Base-by-base conservation (phyloP, 2,888 invertebrate species). In the Dynastes tityus region DNA sequence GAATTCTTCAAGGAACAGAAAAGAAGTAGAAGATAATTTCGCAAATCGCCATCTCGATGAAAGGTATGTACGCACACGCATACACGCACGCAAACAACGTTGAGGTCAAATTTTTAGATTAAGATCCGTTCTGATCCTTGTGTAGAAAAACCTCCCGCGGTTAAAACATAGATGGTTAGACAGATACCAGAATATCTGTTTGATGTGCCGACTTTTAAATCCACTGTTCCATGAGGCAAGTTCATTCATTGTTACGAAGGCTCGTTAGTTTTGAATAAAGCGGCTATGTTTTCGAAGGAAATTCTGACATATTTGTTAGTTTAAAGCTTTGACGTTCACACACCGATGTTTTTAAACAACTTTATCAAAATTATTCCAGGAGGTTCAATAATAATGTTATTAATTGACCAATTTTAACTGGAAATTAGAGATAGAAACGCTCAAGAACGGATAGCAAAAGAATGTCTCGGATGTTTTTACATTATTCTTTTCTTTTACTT, bases 41-140 rank as follows among this genome's bases (percentile, higher is more conserved):
- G 79, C 80, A 82, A 74, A 82, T 81, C 81, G 80, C 80, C 78
- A 78, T 81, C 79, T 79, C 80, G 61, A 58, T 40, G 37, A 71
- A 61, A 74, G 73, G 73, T 61, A 73, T 8, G 11, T 16, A 55
- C 55, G 45, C 9, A 45, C 45, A 16, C 61, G 22, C 27, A 45
- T 55, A 74, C 61, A 29, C 63, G 63, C 63, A 45, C 61, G 61
- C 32, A 45, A 6, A 49, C 73, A 74, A 29, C 61, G 79, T 76
- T 79, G 80, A 81, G 81, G 81, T 79, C 79, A 81, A 82, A 82
- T 81, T 81, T 81, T 79, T 76, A 82, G 82, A 82, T 82, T 82
- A 82, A 82, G 45, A n/a, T 61, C 27, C 61, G 61, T 55, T 37
- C 61, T 61, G 45, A 61, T 74, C 61, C 73, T 74, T 16, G 45